phyloP scores from a whole-genome alignment of 2,888 invertebrate species.

The Drosophila falleni region DNA sequence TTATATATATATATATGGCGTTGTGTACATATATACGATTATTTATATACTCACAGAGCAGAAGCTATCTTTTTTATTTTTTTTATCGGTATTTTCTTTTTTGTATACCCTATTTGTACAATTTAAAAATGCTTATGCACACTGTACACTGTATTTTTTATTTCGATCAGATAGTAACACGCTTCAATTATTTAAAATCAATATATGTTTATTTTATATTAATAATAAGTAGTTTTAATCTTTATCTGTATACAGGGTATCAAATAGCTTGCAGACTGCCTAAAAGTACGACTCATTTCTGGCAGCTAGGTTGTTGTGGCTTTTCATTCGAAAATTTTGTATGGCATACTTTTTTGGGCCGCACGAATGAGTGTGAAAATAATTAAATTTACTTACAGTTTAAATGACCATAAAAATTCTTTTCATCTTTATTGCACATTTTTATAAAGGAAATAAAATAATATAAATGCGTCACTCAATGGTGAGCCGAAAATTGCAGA shows the following conservation, averaged over 20 bases:
- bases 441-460: neutral
- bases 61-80: conserved; percentile 2
- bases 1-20: neutral
- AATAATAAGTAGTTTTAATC: neutral
- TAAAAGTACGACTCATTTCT: neutral
- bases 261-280: neutral
- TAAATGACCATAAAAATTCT: conserved; percentile 58
- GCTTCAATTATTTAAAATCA: neutral
- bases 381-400: conserved; percentile 65
- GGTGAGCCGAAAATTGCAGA: neutral
- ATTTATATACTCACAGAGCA: neutral
- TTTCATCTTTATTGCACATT: conserved; percentile 1
- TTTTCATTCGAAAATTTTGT: conserved; percentile 16
- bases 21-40: conserved; percentile 6
- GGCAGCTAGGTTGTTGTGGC: conserved; percentile 3
- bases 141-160: neutral
- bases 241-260: neutral
- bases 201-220: neutral
- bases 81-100: conserved; percentile 6
- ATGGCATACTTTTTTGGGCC: conserved; percentile 44
- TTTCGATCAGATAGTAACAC: too few relatives aligned
- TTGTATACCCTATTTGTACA: neutral
- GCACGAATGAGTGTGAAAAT: conserved; percentile 51
- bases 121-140: neutral
- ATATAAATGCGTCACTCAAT: neutral